Base-by-base conservation (phyloP, 2,888 invertebrate genomes). In the Tipula confusa region DNA sequence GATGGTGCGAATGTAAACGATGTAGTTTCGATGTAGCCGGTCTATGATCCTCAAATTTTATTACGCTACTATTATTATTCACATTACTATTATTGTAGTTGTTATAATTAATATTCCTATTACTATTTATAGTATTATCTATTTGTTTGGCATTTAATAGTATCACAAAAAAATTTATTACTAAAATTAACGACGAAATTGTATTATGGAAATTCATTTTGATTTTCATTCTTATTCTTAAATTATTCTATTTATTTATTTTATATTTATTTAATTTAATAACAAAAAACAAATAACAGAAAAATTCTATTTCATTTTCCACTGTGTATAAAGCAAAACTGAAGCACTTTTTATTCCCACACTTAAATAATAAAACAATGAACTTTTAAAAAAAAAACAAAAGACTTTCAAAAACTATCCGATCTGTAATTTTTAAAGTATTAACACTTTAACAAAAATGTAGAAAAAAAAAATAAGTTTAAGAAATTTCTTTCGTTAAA, bases 281-380 rank as follows among this genome's bases (percentile, higher is more conserved):
- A 6, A 38, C 3, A 31, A 5, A 31, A 5, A 31, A 38, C 38
- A 31, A 5, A 31, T 31, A 31, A 38, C 38, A 38, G 2, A 64
- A 64, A 64, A 64, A 64, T 64, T 64, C 64, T 64, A 64, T 64
- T 64, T 64, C 64, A 64, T 64, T 64, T 64, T 64, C 64, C 64
- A 64, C 64, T 64, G 24, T 43, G 43, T 43, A 36, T 11, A 36
- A 36, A 43, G 2, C 43, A 9, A 64, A 64, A 64, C 24, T 18
- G 9, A 64, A 64, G 64, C 64, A 64, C 64, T 64, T 13, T 64
- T 24, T 64, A 64, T 64, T 64, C 64, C 64, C 64, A 64, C 64
- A 24, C 64, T 64, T 64, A 64, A 64, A 43, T 3, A 15, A 0
- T 15, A 18, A 15, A 43, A 43, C 43, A 43, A 43, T 15, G 15